Percentiles rank a stretch among this genome's conserved stretches.
Conservation (phyloP, 2,113 vertebrate species). For the Stomatorhinus ivindoensis region DNA sequence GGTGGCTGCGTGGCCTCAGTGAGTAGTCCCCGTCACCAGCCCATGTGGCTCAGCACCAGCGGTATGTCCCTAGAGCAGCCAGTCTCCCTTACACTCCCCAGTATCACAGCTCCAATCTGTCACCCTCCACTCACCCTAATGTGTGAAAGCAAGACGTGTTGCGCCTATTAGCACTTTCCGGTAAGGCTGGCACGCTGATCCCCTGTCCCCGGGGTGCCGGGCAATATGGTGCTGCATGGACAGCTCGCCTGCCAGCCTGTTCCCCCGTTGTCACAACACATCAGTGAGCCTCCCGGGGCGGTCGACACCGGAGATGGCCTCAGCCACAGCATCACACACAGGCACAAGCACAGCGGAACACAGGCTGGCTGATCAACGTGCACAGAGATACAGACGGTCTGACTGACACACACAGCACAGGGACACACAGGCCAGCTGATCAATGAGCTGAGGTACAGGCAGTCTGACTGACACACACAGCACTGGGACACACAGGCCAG, state of each 20-base stretch:
- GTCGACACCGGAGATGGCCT: background rate
- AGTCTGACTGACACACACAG: background rate
- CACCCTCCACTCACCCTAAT: conserved; percentile 71
- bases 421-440: background rate
- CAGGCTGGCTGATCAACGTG: background rate
- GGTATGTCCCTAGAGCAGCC: conserved; percentile 48
- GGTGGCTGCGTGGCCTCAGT: conserved; percentile 36
- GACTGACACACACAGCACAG: background rate
- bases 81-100: conserved; percentile 54
- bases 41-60: conserved; percentile 38
- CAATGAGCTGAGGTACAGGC: background rate
- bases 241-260: conserved; percentile 55
- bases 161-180: conserved; percentile 78
- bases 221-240: conserved; percentile 70
- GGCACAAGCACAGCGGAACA: conserved; percentile 17
- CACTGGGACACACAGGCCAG: background rate
- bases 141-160: conserved; percentile 81
- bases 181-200: conserved; percentile 68
- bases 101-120: conserved; percentile 75
- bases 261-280: conserved; percentile 68
- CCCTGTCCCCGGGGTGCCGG: conserved; percentile 57
- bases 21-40: conserved; percentile 51
- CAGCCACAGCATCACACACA: background rate
- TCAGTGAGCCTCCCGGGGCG: conserved; percentile 48
- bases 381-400: background rate